Percentiles rank a stretch among this genome's conserved stretches.
Evolutionary conservation across 2,113 vertebrate species (phyloP).

Genomic region (Macaca fascicularis): DNA sequence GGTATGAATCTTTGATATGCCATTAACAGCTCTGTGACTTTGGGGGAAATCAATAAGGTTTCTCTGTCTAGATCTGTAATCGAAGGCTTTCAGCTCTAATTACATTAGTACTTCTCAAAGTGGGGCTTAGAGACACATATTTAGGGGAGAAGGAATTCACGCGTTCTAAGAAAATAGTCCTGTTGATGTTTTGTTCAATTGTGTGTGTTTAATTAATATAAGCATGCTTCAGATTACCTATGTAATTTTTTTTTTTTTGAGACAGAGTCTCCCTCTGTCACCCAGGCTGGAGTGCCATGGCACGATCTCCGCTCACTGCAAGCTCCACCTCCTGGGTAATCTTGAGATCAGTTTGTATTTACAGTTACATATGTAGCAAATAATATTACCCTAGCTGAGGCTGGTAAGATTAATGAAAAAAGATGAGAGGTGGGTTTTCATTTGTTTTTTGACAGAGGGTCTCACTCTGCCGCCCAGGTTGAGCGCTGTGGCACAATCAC

Average conservation of each 20-base stretch:
- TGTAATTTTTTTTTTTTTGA: background rate
- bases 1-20: background rate
- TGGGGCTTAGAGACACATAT: background rate
- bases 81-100: background rate
- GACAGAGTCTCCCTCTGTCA: no score
- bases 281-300: no score
- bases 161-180: background rate
- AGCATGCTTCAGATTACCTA: background rate
- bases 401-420: background rate
- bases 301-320: no score
- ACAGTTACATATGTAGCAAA: background rate
- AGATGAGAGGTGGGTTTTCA: background rate
- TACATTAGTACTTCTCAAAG: background rate
- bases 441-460: no score
- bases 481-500: no score
- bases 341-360: background rate
- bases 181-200: background rate
- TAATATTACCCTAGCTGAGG: background rate
- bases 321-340: no score
- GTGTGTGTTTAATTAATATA: background rate
- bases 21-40: background rate
- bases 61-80: background rate
- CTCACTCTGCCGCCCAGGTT: no score
- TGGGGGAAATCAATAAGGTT: background rate
- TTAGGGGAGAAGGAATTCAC: background rate